Conservation (phyloP, 2,888 invertebrate genomes). For the Agrilus cyanescens region DNA sequence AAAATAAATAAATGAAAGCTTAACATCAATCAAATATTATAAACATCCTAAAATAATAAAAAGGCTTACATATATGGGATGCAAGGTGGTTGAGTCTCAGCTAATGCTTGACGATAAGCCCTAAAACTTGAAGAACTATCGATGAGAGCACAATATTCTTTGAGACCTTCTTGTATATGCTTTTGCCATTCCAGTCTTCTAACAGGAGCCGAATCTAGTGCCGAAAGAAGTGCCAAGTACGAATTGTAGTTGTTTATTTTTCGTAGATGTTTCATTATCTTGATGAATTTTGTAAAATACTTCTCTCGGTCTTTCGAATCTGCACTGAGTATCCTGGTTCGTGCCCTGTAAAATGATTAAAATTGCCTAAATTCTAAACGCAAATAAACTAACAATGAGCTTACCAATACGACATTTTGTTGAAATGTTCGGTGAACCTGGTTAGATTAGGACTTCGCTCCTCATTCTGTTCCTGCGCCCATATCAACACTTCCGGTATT, state of each 20-base stretch:
- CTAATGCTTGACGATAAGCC: constrained; percentile 88
- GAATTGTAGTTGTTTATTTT: constrained; percentile 99
- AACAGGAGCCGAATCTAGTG: constrained; percentile 92
- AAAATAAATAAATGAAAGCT: constrained; percentile 2
- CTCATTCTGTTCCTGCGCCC: constrained; percentile 96
- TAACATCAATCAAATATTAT: background rate
- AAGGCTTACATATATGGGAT: constrained; percentile 93
- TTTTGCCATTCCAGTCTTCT: constrained; percentile 87
- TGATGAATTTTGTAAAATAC: constrained; percentile 89
- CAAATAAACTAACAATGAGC: constrained; percentile 12
- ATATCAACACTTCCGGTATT: constrained; percentile 91
- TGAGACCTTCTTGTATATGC: constrained; percentile 80
- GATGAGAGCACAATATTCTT: constrained; percentile 91
- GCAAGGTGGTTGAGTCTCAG: constrained; percentile 93
- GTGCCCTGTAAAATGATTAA: constrained; percentile 45
- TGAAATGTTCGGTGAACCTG: constrained; percentile 96
- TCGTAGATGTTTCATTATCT: constrained; percentile 94
- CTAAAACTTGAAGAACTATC: constrained; percentile 97
- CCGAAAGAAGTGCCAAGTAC: constrained; percentile 90
- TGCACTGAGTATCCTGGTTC: constrained; percentile 85
- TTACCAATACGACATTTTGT: constrained; percentile 97
- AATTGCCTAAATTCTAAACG: background rate
- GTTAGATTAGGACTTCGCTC: constrained; percentile 94
- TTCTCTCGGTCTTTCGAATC: constrained; percentile 94
- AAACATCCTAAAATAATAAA: background rate